Evolutionary conservation across 1,140 invertebrate genomes (phyloP).

Genomic region (Nebria ingens): DNA sequence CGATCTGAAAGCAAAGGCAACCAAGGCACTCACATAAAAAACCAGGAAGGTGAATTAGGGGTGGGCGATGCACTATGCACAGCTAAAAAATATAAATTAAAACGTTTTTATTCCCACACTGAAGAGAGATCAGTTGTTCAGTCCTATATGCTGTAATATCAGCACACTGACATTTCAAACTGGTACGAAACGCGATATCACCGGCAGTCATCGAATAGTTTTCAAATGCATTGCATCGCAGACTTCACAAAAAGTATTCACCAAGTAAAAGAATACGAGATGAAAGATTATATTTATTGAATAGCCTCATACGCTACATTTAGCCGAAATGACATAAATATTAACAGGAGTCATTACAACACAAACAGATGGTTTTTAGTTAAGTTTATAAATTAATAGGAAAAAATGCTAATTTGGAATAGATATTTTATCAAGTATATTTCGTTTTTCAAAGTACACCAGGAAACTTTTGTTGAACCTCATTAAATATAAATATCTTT

Average conservation of each 20-base stretch:
- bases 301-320: background rate
- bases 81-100: slow-evolving; percentile 6
- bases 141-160: background rate
- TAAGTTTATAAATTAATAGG: too few species aligned
- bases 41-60: background rate
- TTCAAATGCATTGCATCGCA: background rate
- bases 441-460: too few species aligned
- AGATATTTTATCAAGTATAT: too few species aligned
- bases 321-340: too few species aligned
- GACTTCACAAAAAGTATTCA: slow-evolving; percentile 1
- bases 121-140: background rate
- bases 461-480: too few species aligned
- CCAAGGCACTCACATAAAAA: background rate
- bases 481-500: too few species aligned
- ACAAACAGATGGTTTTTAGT: too few species aligned
- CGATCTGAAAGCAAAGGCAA: too few species aligned
- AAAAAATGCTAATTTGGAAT: too few species aligned
- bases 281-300: background rate
- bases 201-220: slow-evolving; percentile 1
- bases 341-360: too few species aligned
- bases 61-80: slow-evolving; percentile 2
- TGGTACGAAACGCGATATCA: slow-evolving; percentile 3
- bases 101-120: slow-evolving; percentile 8
- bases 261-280: background rate
- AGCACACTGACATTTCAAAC: background rate